A percentile compares a stretch with the other conserved stretches of the same genome.
Conservation (phyloP, 1,140 invertebrate genomes). For the Anoplophora glabripennis region DNA sequence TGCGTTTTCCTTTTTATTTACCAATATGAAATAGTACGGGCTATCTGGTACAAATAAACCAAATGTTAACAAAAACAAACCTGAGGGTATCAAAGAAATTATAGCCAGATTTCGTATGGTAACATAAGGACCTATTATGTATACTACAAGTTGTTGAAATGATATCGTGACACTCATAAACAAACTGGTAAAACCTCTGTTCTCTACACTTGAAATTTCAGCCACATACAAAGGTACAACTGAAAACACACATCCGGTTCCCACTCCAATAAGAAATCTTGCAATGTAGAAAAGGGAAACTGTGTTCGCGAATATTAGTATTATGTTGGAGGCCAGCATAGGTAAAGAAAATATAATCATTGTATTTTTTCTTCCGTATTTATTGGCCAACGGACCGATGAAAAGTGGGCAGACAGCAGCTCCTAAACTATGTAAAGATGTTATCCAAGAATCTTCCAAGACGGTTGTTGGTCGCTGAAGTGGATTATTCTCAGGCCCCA, state of each 20-base stretch:
- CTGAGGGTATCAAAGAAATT: conserved; percentile 50
- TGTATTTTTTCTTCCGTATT: conserved; percentile 24
- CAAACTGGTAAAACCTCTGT: conserved; percentile 31
- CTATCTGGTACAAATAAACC: conserved; percentile 65
- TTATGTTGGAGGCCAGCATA: conserved; percentile 18
- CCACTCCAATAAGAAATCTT: conserved; percentile 34
- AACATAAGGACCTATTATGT: conserved; percentile 58
- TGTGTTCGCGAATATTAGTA: conserved; percentile 19
- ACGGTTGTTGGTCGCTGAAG: conserved; percentile 16
- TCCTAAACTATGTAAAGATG: conserved; percentile 27
- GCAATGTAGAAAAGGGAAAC: conserved; percentile 21
- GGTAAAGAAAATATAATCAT: conserved; percentile 21
- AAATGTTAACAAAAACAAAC: conserved; percentile 56
- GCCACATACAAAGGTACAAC: conserved; percentile 54
- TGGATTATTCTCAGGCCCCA: conserved; percentile 21
- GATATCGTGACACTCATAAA: conserved; percentile 33
- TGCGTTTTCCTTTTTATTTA: conserved; percentile 58
- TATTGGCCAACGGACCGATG: conserved; percentile 8
- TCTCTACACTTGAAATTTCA: conserved; percentile 49
- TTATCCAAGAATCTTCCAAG: conserved; percentile 27
- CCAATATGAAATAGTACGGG: conserved; percentile 67
- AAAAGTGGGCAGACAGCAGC: conserved; percentile 23
- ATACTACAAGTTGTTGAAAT: conserved; percentile 45
- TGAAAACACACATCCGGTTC: conserved; percentile 50
- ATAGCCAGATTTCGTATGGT: conserved; percentile 56